Conservation (phyloP, 2,888 invertebrate species). For the Lasioglossum vierecki region DNA sequence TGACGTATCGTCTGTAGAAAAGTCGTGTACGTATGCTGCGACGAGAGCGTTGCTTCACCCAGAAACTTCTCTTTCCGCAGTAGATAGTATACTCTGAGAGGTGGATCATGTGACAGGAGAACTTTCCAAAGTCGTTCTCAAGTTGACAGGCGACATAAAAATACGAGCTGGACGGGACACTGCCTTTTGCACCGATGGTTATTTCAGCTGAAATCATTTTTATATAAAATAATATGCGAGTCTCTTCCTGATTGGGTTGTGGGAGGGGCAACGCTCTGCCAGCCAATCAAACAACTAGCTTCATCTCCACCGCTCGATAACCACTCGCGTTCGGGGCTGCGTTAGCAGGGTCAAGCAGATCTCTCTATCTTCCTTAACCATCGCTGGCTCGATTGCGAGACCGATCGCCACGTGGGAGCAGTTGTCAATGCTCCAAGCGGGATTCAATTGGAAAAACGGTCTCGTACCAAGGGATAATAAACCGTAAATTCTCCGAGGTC, state of each 20-base stretch:
- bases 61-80: background rate
- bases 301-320: background rate
- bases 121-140: background rate
- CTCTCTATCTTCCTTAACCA: background rate
- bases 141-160: background rate
- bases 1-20: background rate
- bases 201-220: background rate
- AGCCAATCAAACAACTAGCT: too few species aligned
- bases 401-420: background rate
- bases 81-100: background rate
- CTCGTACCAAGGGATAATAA: background rate
- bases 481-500: background rate
- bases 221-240: too few species aligned
- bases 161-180: background rate
- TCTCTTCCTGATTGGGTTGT: background rate
- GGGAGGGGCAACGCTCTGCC: background rate
- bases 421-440: background rate
- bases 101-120: background rate
- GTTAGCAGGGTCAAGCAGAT: background rate
- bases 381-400: background rate
- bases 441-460: background rate
- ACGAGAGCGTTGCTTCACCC: background rate
- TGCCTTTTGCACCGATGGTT: background rate
- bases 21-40: background rate
- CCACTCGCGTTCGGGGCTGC: background rate